phyloP scores from a whole-genome alignment of 2,113 vertebrate genomes.

The Callorhinus ursinus region DNA sequence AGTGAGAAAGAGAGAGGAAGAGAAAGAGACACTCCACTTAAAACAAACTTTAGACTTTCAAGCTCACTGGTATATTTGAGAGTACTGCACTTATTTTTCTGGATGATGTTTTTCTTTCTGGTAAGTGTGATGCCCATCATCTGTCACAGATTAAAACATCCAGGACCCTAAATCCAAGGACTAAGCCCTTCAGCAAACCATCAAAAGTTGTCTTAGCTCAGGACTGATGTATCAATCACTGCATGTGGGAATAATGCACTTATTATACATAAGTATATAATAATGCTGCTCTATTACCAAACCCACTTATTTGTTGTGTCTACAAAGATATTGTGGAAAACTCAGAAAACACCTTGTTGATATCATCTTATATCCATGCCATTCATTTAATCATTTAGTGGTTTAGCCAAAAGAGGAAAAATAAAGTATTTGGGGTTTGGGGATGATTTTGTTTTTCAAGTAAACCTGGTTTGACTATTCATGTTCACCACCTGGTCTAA shows the following conservation, averaged over 20 bases:
- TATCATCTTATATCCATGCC: background rate
- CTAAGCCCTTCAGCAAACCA: background rate
- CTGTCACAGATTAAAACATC: constrained; percentile 29
- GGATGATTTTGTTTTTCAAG: background rate
- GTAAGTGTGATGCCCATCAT: background rate
- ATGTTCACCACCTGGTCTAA: background rate
- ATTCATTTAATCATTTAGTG: background rate
- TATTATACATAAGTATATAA: background rate
- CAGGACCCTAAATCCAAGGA: background rate
- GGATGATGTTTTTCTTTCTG: background rate
- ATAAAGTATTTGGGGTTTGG: background rate
- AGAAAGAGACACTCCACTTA: background rate
- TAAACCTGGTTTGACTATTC: background rate
- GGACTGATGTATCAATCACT: background rate
- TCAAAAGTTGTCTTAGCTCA: background rate
- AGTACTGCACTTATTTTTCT: constrained; percentile 8
- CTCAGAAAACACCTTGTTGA: background rate
- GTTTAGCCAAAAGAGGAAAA: background rate
- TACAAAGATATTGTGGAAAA: background rate
- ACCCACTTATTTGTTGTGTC: background rate
- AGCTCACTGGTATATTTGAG: background rate
- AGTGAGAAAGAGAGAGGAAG: background rate
- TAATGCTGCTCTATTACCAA: background rate
- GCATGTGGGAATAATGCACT: background rate
- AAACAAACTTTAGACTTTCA: background rate